A percentile compares a stretch with the other conserved stretches of the same genome.
phyloP scores from a whole-genome alignment of 1,140 invertebrate genomes.

The Linepithema humile region DNA sequence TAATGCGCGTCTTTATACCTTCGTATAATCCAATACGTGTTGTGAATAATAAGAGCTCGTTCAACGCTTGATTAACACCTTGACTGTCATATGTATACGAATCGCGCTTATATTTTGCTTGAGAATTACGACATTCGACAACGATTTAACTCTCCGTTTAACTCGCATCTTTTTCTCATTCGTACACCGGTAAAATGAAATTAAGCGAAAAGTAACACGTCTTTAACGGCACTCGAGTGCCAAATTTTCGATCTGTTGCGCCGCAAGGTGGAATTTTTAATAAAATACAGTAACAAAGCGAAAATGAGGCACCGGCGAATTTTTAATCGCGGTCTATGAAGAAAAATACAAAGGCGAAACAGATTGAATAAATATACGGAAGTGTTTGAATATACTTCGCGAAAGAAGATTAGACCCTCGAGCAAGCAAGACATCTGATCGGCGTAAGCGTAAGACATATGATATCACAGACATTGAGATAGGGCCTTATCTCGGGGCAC shows the following conservation, averaged over 20 bases:
- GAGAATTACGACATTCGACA: neutral
- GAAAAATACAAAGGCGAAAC: too few relatives aligned
- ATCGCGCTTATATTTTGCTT: neutral
- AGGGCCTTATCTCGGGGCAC: neutral
- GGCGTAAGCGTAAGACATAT: neutral
- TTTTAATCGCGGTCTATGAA: neutral
- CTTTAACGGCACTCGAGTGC: too few relatives aligned
- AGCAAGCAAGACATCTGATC: neutral
- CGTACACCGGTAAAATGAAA: neutral
- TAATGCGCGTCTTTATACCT: conserved; percentile 37
- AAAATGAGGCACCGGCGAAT: neutral
- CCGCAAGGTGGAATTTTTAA: neutral
- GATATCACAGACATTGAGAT: neutral
- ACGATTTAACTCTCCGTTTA: neutral
- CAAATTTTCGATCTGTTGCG: neutral
- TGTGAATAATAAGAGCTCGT: conserved; percentile 50
- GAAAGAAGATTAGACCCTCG: neutral
- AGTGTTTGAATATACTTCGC: neutral
- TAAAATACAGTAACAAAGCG: neutral
- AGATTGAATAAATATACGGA: too few relatives aligned
- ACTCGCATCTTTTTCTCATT: neutral
- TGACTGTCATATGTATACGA: neutral
- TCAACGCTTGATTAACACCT: conserved; percentile 56
- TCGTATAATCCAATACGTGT: conserved; percentile 1
- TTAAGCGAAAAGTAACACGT: neutral